Evolutionary conservation across 2,113 vertebrate species (phyloP).

Genomic region (Leptobrachium leishanense): DNA sequence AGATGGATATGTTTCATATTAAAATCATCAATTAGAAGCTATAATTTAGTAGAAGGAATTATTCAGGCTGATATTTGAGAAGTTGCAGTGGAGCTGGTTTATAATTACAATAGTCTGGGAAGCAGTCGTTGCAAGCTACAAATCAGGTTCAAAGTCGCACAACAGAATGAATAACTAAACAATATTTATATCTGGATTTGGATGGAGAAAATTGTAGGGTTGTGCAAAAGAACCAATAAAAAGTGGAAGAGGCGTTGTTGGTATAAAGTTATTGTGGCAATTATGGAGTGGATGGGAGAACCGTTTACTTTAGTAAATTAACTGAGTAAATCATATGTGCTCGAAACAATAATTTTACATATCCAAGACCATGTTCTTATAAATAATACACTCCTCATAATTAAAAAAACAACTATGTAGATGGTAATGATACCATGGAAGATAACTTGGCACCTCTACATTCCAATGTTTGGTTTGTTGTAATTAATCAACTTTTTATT

Average conservation of each 20-base stretch:
- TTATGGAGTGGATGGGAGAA: conserved; percentile 24
- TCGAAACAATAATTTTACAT: conserved; percentile 26
- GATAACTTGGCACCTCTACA: background rate
- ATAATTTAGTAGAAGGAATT: background rate
- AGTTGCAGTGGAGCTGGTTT: background rate
- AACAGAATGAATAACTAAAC: background rate
- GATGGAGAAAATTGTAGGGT: background rate
- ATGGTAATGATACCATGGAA: conserved; percentile 2
- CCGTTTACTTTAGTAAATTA: conserved; percentile 22
- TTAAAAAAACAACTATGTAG: conserved; percentile 10
- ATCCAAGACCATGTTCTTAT: conserved; percentile 11
- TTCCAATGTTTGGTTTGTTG: background rate
- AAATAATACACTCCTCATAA: conserved; percentile 11
- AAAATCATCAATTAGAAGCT: background rate
- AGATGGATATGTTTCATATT: too few species aligned
- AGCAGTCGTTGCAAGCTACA: background rate
- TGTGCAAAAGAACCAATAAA: conserved; percentile 6
- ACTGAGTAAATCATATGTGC: conserved; percentile 6
- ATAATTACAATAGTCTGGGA: background rate
- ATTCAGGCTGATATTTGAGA: background rate
- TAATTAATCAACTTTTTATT: conserved; percentile 1
- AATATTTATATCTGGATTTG: conserved; percentile 9
- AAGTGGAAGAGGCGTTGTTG: background rate
- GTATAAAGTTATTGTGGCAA: conserved; percentile 3
- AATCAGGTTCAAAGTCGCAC: background rate